phyloP scores from a whole-genome alignment of 2,888 invertebrate species.

The Pseudanteris insignis region DNA sequence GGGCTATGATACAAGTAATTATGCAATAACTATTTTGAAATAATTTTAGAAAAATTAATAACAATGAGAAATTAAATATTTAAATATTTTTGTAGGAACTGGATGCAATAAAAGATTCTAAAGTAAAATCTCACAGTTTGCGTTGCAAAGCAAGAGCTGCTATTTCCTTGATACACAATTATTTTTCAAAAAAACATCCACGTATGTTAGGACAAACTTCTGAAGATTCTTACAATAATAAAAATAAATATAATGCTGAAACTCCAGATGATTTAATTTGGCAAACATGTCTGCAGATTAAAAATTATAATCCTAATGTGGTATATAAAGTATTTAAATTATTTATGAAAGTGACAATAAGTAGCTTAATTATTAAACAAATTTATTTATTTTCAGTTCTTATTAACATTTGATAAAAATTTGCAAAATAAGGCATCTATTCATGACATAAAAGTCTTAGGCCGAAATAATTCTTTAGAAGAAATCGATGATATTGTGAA shows the following conservation, averaged over 20 bases:
- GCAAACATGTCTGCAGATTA: constrained; percentile 66
- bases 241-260: constrained; percentile 51
- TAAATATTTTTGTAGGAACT: constrained; percentile 57
- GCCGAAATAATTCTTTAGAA: constrained; percentile 57
- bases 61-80: too few relatives aligned
- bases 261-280: constrained; percentile 67
- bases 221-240: constrained; percentile 54
- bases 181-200: constrained; percentile 59
- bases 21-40: background rate
- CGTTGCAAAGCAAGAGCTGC: constrained; percentile 21
- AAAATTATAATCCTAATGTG: constrained; percentile 53
- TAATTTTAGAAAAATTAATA: too few relatives aligned
- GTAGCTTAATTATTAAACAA: too few relatives aligned
- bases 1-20: constrained; percentile 60
- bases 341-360: too few relatives aligned
- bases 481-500: constrained; percentile 52
- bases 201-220: constrained; percentile 60
- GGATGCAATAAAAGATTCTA: constrained; percentile 60
- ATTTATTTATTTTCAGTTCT: constrained; percentile 49
- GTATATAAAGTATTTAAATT: too few relatives aligned
- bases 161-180: constrained; percentile 53
- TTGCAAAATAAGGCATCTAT: constrained; percentile 64
- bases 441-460: constrained; percentile 54
- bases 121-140: constrained; percentile 48
- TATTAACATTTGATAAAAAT: constrained; percentile 64